phyloP scores from a whole-genome alignment of 2,888 invertebrate genomes.

The Epinotia ramella region DNA sequence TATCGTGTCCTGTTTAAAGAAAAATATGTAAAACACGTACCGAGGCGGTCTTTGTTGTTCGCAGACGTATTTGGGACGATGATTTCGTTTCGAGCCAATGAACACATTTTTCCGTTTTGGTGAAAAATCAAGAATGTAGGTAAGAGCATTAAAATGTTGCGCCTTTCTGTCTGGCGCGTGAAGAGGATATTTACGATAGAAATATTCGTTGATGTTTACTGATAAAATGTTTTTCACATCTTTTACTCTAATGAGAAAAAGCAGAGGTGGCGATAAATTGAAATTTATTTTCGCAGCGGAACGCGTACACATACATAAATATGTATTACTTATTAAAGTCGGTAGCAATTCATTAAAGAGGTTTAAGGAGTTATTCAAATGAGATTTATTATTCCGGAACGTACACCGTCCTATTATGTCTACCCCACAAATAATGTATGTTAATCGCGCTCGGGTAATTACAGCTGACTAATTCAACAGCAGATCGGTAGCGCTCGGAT shows the following conservation, averaged over 20 bases:
- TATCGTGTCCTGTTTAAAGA: constrained; percentile 72
- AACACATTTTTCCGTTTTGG: constrained; percentile 77
- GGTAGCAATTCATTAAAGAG: constrained; percentile 70
- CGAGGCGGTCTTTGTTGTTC: constrained; percentile 72
- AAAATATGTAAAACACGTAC: constrained; percentile 78
- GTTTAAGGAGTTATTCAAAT: constrained; percentile 70
- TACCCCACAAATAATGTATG: constrained; percentile 57
- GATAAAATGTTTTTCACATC: constrained; percentile 70
- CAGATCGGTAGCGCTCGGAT: constrained; percentile 63
- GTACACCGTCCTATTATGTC: constrained; percentile 55
- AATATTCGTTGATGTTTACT: constrained; percentile 68
- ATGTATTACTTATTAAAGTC: constrained; percentile 74
- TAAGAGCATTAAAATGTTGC: constrained; percentile 72
- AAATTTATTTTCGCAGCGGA: constrained; percentile 72
- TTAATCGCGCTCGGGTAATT: constrained; percentile 58
- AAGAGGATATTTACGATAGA: constrained; percentile 63
- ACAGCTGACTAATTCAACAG: constrained; percentile 61
- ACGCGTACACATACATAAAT: constrained; percentile 69
- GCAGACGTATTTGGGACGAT: constrained; percentile 75
- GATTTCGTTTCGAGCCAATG: constrained; percentile 78
- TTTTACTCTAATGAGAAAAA: constrained; percentile 74
- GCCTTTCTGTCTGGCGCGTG: constrained; percentile 63
- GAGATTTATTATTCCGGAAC: constrained; percentile 61
- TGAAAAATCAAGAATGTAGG: constrained; percentile 67
- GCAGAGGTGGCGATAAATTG: constrained; percentile 71